Conservation (phyloP, 2,797 vertebrate genomes). For the Scarus forsteni region DNA sequence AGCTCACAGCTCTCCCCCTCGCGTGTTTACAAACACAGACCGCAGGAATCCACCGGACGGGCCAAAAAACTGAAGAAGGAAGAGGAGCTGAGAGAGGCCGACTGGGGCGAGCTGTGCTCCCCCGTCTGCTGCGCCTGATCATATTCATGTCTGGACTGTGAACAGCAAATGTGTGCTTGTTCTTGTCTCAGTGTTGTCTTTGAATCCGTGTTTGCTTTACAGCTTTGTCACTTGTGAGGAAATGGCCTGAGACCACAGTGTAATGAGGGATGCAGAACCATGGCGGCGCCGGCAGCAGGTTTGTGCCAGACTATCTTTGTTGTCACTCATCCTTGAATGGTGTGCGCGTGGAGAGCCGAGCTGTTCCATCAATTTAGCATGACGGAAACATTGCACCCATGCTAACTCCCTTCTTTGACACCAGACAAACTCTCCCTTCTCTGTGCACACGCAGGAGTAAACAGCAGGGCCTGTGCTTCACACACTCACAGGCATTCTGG, state of each 20-base stretch:
- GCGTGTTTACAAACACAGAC: slow-evolving; percentile 74
- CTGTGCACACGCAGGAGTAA: slow-evolving; percentile 47
- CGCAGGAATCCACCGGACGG: slow-evolving; percentile 73
- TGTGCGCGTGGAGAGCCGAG: slow-evolving; percentile 30
- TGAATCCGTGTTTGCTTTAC: slow-evolving; percentile 29
- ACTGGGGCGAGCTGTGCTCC: background rate
- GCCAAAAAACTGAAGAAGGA: slow-evolving; percentile 45
- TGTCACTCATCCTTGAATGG: slow-evolving; percentile 53
- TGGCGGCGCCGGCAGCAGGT: slow-evolving; percentile 1
- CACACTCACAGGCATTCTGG: slow-evolving; percentile 72
- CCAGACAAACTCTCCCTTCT: slow-evolving; percentile 47
- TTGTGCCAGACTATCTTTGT: slow-evolving; percentile 17
- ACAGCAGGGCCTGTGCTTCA: slow-evolving; percentile 53
- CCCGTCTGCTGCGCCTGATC: slow-evolving; percentile 45
- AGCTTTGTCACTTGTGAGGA: slow-evolving; percentile 43
- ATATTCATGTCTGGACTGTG: slow-evolving; percentile 24
- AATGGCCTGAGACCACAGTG: slow-evolving; percentile 46
- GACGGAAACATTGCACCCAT: slow-evolving; percentile 47
- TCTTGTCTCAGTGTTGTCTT: slow-evolving; percentile 29
- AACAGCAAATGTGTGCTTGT: slow-evolving; percentile 14
- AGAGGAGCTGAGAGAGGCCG: slow-evolving; percentile 11
- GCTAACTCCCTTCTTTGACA: slow-evolving; percentile 57
- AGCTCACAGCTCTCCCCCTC: slow-evolving; percentile 44
- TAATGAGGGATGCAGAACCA: slow-evolving; percentile 56
- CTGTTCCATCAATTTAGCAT: slow-evolving; percentile 59